Evolutionary conservation across 2,888 invertebrate species (phyloP), one percentile per base, ranked within the genome.

Genomic region (Drosophila anomelani): DNA sequence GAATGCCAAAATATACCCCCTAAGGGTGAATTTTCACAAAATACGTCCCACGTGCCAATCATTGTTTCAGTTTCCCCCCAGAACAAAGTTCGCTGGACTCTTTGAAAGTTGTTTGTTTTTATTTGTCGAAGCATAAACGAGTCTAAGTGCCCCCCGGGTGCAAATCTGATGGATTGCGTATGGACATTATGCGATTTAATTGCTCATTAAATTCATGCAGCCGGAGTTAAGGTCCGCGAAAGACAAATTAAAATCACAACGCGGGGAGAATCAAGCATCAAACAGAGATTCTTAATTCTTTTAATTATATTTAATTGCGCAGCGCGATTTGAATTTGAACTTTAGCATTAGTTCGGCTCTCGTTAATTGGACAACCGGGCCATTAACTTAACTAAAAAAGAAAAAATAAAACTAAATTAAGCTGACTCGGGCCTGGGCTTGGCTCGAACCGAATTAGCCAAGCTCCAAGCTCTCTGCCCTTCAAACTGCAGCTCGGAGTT

Each of bases 271-370:
- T 3, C 20, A 13, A 36, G 51, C 53, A 54, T 3, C n/a, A 13
- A 36, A 46, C 56, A 32, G 68, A 43, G 70, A 61, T 73, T 82
- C 75, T 64, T 56, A 59, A 67, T 51, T 26, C 46, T 15, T 64
- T 73, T 79, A 39, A 69, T 72, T 75, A 59, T 57, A 75, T 62
- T 73, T 81, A 82, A 81, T 84, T 86, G 73, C 81, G 74, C 74
- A 60, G 62, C 49, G 69, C 64, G 69, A 75, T 84, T 80, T 69
- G 54, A 60, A 59, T 75, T 67, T 71, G 54, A 69, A 68, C 75
- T 69, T 59, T 69, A 63, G 77, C 76, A 79, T 81, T 78, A 81
- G 76, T 36, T 57, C 13, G 62, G 39, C 36, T 56, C 75, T 61
- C 73, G 72, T 78, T 82, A 85, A 84, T 81, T 77, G 55, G 59